A percentile compares a stretch with the other conserved stretches of the same genome.
These are phyloP conservation scores for Odontesthes bonariensis DNA, from an alignment of 2,113 vertebrate genomes.

Conservation along the genomic window DNA sequence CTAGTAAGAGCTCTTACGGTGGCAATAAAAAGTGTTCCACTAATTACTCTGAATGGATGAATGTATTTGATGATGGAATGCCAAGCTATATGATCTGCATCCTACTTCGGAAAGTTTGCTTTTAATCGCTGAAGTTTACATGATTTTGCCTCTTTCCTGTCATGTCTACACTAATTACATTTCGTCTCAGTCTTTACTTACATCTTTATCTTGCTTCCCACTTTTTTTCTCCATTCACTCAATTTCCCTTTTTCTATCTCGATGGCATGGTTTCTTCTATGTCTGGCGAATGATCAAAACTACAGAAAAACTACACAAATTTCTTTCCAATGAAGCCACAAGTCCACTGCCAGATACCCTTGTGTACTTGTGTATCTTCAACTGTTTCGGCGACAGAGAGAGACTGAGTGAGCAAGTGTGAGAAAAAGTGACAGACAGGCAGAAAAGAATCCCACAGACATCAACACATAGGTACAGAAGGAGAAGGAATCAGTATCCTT, in stretches of 20 bases:
- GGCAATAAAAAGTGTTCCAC: constrained; percentile 79
- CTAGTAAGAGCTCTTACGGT: constrained; percentile 71
- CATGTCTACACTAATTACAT: constrained; percentile 21
- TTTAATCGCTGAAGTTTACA: constrained; percentile 80
- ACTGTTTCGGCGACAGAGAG: constrained; percentile 22
- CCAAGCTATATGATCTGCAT: constrained; percentile 85
- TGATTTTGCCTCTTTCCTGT: constrained; percentile 36
- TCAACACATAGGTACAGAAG: constrained; percentile 15
- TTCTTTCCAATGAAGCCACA: constrained; percentile 89
- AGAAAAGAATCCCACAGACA: constrained; percentile 41
- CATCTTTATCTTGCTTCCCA: constrained; percentile 1
- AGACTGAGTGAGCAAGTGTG: constrained; percentile 6
- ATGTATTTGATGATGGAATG: constrained; percentile 76
- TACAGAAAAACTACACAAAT: constrained; percentile 80
- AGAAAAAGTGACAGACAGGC: constrained; percentile 22
- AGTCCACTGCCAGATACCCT: constrained; percentile 57
- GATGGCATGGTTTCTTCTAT: constrained; percentile 15
- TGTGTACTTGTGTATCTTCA: constrained; percentile 25
- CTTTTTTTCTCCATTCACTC: constrained; percentile 23
- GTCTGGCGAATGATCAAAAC: constrained; percentile 49
- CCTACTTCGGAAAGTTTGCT: constrained; percentile 83
- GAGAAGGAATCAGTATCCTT: constrained; percentile 41
- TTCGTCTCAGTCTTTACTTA: background rate
- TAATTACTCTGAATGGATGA: constrained; percentile 83
- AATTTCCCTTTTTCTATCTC: constrained; percentile 5